A percentile compares a stretch with the other conserved stretches of the same genome.
Evolutionary conservation across 2,113 vertebrate species (phyloP).

Genomic region (Jaculus jaculus): DNA sequence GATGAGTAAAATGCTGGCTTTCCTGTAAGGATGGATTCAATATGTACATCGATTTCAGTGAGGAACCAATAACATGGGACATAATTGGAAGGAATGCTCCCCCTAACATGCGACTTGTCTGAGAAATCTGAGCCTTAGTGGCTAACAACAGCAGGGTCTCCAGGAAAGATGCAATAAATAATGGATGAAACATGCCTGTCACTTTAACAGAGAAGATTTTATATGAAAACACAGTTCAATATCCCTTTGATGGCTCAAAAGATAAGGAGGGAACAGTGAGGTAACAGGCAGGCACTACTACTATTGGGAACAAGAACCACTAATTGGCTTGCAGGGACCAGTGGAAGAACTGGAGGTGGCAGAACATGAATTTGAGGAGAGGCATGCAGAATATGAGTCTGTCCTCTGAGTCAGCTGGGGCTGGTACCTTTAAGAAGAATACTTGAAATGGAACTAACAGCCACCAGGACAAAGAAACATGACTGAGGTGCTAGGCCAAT

Average conservation of each 20-base stretch:
- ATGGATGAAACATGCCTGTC: conserved; percentile 23
- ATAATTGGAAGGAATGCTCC: neutral
- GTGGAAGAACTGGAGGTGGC: neutral
- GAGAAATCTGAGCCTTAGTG: neutral
- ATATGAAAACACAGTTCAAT: neutral
- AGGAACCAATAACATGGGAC: neutral
- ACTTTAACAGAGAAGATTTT: neutral
- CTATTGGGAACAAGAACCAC: neutral
- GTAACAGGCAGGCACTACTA: neutral
- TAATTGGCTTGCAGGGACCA: neutral
- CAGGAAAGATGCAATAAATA: neutral
- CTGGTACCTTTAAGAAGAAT: neutral
- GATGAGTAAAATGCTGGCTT: neutral
- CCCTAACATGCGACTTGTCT: neutral
- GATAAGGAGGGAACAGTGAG: neutral
- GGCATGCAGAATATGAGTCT: neutral
- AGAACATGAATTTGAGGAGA: neutral
- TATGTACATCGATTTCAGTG: neutral
- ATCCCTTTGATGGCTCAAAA: neutral
- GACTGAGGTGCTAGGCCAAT: too few species aligned
- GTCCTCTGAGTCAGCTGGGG: neutral
- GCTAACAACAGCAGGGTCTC: neutral
- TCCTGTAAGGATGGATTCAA: neutral
- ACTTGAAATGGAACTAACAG: neutral
- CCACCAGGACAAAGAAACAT: neutral